A percentile compares a stretch with the other conserved stretches of the same genome.
These are phyloP conservation scores for Dasysyrphus tricinctus DNA, from an alignment of 2,888 invertebrate genomes.

Conservation along the genomic window DNA sequence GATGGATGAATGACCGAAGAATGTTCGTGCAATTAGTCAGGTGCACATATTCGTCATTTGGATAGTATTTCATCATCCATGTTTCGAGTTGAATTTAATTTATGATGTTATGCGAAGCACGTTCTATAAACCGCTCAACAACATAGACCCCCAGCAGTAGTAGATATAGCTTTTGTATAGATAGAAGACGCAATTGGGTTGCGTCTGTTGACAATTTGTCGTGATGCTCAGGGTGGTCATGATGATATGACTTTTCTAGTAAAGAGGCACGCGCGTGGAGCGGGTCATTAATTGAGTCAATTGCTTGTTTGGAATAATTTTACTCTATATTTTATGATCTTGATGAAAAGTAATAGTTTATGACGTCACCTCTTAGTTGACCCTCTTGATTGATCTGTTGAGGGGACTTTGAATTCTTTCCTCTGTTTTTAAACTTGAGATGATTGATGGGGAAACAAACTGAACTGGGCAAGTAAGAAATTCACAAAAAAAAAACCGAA, in stretches of 20 bases:
- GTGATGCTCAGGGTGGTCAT: conserved; percentile 15
- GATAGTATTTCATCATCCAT: conserved; percentile 33
- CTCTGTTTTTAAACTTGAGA: background rate
- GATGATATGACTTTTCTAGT: conserved; percentile 17
- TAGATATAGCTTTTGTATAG: background rate
- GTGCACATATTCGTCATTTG: conserved; percentile 32
- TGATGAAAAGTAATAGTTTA: conserved; percentile 50
- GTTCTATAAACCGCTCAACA: background rate
- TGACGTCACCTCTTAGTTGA: conserved; percentile 71
- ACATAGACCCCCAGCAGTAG: background rate
- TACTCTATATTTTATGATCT: conserved; percentile 24
- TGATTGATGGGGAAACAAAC: background rate
- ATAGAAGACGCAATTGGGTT: conserved; percentile 51
- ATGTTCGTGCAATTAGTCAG: conserved; percentile 56
- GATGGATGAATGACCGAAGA: conserved; percentile 55
- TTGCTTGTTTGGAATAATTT: conserved; percentile 56
- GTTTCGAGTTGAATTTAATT: conserved; percentile 28
- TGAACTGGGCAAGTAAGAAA: background rate
- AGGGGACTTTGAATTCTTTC: conserved; percentile 18
- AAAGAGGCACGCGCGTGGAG: conserved; percentile 63
- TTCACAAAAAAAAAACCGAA: background rate
- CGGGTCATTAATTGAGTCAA: conserved; percentile 69
- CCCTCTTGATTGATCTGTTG: conserved; percentile 59
- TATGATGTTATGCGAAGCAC: conserved; percentile 30
- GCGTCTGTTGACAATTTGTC: conserved; percentile 60